Base-by-base conservation (phyloP, 2,113 vertebrate species). In the Hydropotes inermis region DNA sequence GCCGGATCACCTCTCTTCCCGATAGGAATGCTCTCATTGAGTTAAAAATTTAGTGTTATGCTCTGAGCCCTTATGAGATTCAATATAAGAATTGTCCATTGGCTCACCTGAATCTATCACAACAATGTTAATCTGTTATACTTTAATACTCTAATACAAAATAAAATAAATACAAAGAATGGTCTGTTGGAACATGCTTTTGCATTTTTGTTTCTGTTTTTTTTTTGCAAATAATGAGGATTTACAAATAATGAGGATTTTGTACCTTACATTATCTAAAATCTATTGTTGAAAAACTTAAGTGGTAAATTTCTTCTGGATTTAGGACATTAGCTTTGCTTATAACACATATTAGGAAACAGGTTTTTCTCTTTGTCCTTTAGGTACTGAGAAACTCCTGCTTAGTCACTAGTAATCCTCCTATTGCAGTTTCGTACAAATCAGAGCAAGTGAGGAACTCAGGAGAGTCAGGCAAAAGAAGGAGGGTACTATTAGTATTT, bases 31-130 rank as follows among this genome's bases (percentile, higher is more conserved):
- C 8, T 89, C 57, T 87, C 92, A 52, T 19, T 33, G 76, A 91
- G 33, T 92, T 89, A 60, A 93, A 97, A 39, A 33, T 88, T 43
- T 85, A 78, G 36, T 28, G 10, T 61, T 85, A 50, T 83, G 15
- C 36, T 81, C 83, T 87, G 87, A 86, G 19, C 5, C 14, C 93
- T 87, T 86, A 36, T 95, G 82, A 94, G 85, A 93, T 89, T 95
- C 86, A 83, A 5, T 78, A 15, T 15, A 91, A 74, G 36, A 87
- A 93, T 21, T 78, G 17, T 78, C 57, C 39, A 33, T 11, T 70
- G n/a, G 52, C 43, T 43, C 70, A 76, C 12, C 6, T 76, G 36
- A 76, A 76, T 25, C 70, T 43, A 43, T 43, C 70, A 43, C 36
- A 25, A 43, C 70, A 76, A 39, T 76, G 70, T 76, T 76, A 76